Percentiles rank a stretch among this genome's conserved stretches.
Conservation (phyloP, 1,140 invertebrate genomes). For the Atta texana region DNA sequence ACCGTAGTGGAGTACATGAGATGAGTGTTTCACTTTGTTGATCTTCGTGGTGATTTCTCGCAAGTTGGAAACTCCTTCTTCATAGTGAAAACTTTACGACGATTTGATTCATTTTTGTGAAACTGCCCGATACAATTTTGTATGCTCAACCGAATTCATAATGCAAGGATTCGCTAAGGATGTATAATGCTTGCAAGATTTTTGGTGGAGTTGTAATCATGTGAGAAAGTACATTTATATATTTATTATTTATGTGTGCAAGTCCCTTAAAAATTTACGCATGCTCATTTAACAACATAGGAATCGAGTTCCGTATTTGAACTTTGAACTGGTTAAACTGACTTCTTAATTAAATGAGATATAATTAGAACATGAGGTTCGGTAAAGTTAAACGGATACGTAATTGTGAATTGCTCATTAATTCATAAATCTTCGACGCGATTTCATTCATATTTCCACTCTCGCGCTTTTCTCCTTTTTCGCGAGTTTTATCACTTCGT, state of each 20-base stretch:
- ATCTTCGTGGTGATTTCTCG: constrained; percentile 48
- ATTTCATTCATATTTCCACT: constrained; percentile 8
- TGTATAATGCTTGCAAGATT: constrained; percentile 22
- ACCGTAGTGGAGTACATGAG: constrained; percentile 15
- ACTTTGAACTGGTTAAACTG: not conserved
- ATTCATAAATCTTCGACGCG: constrained; percentile 21
- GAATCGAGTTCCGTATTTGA: not conserved
- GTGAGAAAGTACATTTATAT: constrained; percentile 49
- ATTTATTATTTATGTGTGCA: constrained; percentile 10
- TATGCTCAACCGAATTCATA: not conserved
- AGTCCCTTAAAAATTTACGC: not conserved
- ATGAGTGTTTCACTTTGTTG: constrained; percentile 56
- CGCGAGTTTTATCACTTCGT: not conserved
- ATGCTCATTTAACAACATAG: not conserved
- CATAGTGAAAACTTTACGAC: constrained; percentile 20
- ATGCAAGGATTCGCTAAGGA: constrained; percentile 30
- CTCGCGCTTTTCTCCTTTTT: not conserved
- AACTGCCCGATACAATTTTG: constrained; percentile 12
- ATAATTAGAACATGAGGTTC: constrained; percentile 26
- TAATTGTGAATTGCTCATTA: constrained; percentile 38
- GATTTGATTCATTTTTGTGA: constrained; percentile 20
- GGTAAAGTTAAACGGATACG: constrained; percentile 3
- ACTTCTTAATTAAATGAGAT: not conserved
- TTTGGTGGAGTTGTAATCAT: constrained; percentile 34
- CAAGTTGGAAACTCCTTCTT: not conserved